These are phyloP conservation scores for Rynchops niger DNA, from an alignment of 2,113 vertebrate genomes.

Conservation along the genomic window DNA sequence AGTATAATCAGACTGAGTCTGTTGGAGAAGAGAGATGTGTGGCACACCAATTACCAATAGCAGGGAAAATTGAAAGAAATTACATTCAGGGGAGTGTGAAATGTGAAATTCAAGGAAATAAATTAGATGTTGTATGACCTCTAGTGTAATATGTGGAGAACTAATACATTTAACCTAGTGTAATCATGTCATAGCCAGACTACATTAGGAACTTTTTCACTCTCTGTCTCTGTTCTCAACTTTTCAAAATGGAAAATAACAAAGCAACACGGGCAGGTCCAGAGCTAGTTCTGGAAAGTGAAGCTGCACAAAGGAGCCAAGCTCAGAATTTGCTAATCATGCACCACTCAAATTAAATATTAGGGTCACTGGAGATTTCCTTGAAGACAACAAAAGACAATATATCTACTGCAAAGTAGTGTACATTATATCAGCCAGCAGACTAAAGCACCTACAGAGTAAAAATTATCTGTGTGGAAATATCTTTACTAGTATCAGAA, in stretches of 20 bases:
- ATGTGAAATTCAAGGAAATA: slow-evolving; percentile 55
- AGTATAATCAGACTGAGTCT: not conserved
- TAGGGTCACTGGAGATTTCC: not conserved
- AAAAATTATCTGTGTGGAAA: not conserved
- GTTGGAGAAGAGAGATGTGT: slow-evolving; percentile 36
- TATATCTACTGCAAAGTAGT: not conserved
- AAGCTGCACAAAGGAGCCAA: not conserved
- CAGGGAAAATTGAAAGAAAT: slow-evolving; percentile 58
- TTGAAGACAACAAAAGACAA: not conserved
- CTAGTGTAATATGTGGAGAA: slow-evolving; percentile 44
- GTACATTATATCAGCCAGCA: not conserved
- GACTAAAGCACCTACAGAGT: not conserved
- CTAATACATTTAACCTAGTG: slow-evolving; percentile 52
- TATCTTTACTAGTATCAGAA: not conserved
- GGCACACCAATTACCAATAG: slow-evolving; percentile 38
- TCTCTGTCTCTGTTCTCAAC: not conserved
- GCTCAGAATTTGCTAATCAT: not conserved
- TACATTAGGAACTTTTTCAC: slow-evolving; percentile 37
- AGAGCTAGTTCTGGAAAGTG: not conserved
- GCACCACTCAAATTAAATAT: not conserved
- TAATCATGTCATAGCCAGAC: slow-evolving; percentile 25
- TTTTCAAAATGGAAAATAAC: not conserved
- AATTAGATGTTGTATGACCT: slow-evolving; percentile 55
- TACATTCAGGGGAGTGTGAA: slow-evolving; percentile 53
- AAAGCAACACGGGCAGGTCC: not conserved